These are phyloP conservation scores for Atherix ibis DNA, from an alignment of 2,888 invertebrate genomes.

Conservation along the genomic window DNA sequence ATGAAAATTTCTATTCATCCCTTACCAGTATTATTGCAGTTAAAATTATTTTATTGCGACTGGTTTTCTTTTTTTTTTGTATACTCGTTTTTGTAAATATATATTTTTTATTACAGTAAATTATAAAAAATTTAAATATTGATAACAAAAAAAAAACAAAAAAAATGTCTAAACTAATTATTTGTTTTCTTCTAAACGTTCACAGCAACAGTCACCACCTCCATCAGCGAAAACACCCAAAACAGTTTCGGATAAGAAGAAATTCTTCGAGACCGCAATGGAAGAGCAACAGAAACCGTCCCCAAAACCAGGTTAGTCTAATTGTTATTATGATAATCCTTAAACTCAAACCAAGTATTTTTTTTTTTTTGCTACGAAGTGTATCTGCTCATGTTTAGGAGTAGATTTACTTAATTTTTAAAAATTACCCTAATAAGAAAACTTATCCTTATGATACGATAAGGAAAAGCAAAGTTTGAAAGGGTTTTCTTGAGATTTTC, in stretches of 20 bases:
- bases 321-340: background rate
- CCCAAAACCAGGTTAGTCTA: slow-evolving; percentile 57
- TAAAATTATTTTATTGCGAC: no score
- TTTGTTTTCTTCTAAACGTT: slow-evolving; percentile 2
- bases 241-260: slow-evolving; percentile 85
- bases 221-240: slow-evolving; percentile 59
- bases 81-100: no score
- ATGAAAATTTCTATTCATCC: no score
- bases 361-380: no score
- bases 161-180: no score
- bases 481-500: background rate
- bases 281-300: slow-evolving; percentile 78
- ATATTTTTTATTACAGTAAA: no score
- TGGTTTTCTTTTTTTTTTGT: no score
- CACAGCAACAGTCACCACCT: slow-evolving; percentile 36
- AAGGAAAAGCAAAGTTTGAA: background rate
- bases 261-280: slow-evolving; percentile 92
- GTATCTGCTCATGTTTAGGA: no score
- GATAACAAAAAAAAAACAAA: no score
- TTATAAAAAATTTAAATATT: no score
- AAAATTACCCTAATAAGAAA: background rate
- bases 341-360: no score
- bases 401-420: background rate
- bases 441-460: background rate
- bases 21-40: no score